phyloP scores from a whole-genome alignment of 2,797 vertebrate genomes.

The Propithecus deckenii region DNA sequence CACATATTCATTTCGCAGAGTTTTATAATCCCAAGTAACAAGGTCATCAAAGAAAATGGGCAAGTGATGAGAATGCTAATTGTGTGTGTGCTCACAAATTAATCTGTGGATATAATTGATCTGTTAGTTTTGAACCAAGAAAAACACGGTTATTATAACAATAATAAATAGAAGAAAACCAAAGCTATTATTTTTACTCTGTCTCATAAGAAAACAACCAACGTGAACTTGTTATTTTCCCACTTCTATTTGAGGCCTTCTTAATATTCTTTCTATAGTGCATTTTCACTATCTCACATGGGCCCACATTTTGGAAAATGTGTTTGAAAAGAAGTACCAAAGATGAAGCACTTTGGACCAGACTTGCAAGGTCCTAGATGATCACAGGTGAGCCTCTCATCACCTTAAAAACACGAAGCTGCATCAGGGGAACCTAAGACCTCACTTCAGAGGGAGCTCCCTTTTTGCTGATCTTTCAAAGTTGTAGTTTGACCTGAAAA shows the following conservation, averaged over 20 bases:
- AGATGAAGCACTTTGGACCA: not conserved
- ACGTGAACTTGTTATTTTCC: not conserved
- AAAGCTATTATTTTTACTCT: not conserved
- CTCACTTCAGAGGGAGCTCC: not conserved
- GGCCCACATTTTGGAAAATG: not conserved
- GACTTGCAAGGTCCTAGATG: not conserved
- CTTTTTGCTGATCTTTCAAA: not conserved
- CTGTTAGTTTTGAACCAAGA: not conserved
- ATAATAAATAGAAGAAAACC: not conserved
- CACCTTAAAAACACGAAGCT: not conserved
- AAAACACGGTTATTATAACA: not conserved
- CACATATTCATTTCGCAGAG: not conserved
- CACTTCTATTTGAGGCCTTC: not conserved
- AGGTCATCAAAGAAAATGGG: not conserved
- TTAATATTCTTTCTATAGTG: not conserved
- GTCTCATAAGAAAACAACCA: not conserved
- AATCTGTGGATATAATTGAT: not conserved
- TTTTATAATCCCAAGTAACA: not conserved
- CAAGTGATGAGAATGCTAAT: not conserved
- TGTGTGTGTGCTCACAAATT: not conserved
- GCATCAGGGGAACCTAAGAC: not conserved
- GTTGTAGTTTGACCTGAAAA: not conserved
- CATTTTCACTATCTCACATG: not conserved
- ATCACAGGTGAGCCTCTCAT: rapidly evolving
- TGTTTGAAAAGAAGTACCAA: not conserved